Evolutionary conservation across 1,140 invertebrate species (phyloP), one percentile per base, ranked within the genome.

Genomic region (Vanessa tameamea): DNA sequence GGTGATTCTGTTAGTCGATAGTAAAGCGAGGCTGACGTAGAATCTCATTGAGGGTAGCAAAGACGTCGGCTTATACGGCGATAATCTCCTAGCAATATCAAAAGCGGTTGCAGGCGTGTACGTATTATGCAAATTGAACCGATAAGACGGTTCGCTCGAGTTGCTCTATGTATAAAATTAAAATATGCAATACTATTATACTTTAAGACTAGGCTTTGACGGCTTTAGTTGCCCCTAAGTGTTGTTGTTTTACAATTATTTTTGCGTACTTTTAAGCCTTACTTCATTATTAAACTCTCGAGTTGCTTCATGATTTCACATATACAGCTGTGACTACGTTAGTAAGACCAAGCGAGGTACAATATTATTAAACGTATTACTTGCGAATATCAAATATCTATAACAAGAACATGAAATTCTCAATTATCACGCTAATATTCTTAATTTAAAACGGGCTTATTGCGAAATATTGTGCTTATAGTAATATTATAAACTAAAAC

Each of bases 81-180:
- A 80, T 86, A 84, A 83, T 83, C 84, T 84, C 73, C 59, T 69
- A 65, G 82, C 81, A 84, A 86, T 84, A 86, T 84, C 78, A 79
- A 78, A 79, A 79, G 78, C 73, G 69, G 69, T 78, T 71, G 72
- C 78, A 68, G 65, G 66, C 66, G 55, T 59, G 66, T 47, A 57
- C 69, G 79, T 84, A 81, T 82, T 84, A 85, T 84, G 82, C 75
- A 86, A 86, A 86, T 82, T 80, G 50, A 43, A 26, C 66, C 73
- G 82, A 84, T 85, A 82, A 82, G 79, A 61, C 66, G 77, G 66
- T 63, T 23, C 55, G 47, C 73, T 69, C 64, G 66, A 66, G 47
- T 61, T 61, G 57, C 70, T 47, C 69, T 80, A 77, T 74, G 69
- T 79, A 78, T 82, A 80, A 80, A 83, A 79, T 85, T 82, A 83